Evolutionary conservation across 2,113 vertebrate species (phyloP).

Genomic region (Perccottus glenii): DNA sequence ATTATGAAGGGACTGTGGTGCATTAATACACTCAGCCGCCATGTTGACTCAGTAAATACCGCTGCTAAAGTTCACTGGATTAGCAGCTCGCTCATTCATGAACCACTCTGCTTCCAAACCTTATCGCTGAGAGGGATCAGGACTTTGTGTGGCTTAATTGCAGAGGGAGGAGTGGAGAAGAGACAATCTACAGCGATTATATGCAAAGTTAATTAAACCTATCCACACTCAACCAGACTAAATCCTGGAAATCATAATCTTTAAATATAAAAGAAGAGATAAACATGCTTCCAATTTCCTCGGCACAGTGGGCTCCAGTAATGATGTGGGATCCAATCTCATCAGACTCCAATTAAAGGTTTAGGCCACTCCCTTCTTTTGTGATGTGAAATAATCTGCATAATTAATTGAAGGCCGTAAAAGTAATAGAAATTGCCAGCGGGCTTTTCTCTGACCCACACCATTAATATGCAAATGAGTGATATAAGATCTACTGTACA

Average conservation of each 20-base stretch:
- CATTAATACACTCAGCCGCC: conserved; percentile 31
- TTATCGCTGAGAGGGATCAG: conserved; percentile 37
- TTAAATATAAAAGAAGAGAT: conserved; percentile 3
- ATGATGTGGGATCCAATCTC: conserved; percentile 47
- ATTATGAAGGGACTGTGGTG: conserved; percentile 10
- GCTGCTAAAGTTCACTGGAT: conserved; percentile 43
- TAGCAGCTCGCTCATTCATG: conserved; percentile 37
- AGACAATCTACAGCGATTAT: conserved; percentile 37
- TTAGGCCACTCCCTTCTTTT: conserved; percentile 46
- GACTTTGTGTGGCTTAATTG: conserved; percentile 29
- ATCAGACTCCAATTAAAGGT: conserved; percentile 40
- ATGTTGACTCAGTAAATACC: conserved; percentile 56
- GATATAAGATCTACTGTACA: background rate
- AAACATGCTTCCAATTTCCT: background rate
- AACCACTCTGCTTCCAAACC: conserved; percentile 6
- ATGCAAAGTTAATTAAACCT: conserved; percentile 61
- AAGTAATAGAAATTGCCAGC: conserved; percentile 56
- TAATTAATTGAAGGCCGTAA: conserved; percentile 73
- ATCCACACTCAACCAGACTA: conserved; percentile 10
- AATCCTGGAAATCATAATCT: conserved; percentile 14
- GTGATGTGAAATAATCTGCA: conserved; percentile 65
- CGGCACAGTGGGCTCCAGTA: background rate
- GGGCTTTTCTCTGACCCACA: conserved; percentile 58
- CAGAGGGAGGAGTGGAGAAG: conserved; percentile 3
- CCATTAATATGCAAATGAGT: conserved; percentile 77